Evolutionary conservation across 53 echinoderm and acorn worm species (phyloP).

Genomic region (Paracentrotus lividus): DNA sequence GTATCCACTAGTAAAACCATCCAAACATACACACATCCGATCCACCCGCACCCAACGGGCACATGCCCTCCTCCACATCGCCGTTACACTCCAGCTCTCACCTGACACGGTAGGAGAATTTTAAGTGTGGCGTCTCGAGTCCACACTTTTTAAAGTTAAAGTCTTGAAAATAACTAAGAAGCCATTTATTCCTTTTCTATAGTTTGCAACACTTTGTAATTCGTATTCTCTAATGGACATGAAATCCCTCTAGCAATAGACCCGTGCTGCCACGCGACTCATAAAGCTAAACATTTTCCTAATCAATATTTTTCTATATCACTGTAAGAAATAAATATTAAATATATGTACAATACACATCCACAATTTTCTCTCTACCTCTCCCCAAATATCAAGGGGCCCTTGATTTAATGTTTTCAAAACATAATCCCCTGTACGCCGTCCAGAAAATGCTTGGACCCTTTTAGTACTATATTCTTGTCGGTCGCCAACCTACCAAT

Average conservation of each 20-base stretch:
- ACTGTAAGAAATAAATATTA: neutral
- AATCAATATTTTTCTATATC: neutral
- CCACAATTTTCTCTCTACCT: neutral
- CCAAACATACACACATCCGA: no score
- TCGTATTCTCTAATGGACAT: neutral
- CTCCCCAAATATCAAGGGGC: neutral
- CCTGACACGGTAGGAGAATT: no score
- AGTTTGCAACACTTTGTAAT: neutral
- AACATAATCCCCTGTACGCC: neutral
- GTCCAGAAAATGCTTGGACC: neutral
- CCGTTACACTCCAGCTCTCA: no score
- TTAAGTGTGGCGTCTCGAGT: no score
- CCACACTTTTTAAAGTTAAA: neutral
- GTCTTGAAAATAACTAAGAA: neutral
- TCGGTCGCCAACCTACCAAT: conserved; percentile 23
- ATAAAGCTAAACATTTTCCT: conserved; percentile 2
- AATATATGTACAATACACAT: neutral
- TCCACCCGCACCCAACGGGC: no score
- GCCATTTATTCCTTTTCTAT: neutral
- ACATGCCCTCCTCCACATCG: no score
- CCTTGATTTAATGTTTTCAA: neutral
- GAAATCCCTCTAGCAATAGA: neutral
- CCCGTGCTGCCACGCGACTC: neutral
- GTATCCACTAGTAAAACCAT: no score
- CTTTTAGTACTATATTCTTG: neutral